Evolutionary conservation across 2,113 vertebrate genomes (phyloP).

Genomic region (Pterocles orientalis): DNA sequence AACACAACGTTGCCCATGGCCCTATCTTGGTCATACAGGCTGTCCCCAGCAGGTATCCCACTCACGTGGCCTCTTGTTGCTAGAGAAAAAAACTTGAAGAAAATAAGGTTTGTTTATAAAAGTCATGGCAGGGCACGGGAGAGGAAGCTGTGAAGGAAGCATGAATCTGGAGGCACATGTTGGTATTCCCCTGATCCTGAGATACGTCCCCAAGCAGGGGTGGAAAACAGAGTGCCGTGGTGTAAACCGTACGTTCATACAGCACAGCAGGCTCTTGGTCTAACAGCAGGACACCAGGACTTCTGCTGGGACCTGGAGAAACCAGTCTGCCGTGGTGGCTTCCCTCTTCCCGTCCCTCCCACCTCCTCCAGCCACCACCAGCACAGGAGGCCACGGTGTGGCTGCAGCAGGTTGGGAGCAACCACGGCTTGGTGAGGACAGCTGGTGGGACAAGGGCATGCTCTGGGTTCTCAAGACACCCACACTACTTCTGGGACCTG

Average conservation of each 20-base stretch:
- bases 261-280: background rate
- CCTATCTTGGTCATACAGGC: background rate
- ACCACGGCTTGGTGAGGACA: background rate
- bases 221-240: background rate
- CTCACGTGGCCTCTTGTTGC: fast-evolving
- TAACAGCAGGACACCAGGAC: background rate
- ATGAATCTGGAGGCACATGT: background rate
- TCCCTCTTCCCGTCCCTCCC: background rate
- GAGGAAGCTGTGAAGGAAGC: background rate
- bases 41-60: too few species aligned
- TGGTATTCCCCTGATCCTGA: background rate
- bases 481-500: background rate
- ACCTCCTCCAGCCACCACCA: background rate
- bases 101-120: background rate
- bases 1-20: fast-evolving
- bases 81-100: background rate
- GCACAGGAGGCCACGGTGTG: background rate
- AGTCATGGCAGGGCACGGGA: fast-evolving
- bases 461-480: background rate
- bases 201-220: background rate
- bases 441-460: background rate
- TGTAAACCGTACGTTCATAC: background rate
- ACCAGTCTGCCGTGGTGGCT: background rate
- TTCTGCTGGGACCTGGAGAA: background rate
- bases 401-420: background rate